Evolutionary conservation across 2,113 vertebrate genomes (phyloP).

Genomic region (Origma solitaria): DNA sequence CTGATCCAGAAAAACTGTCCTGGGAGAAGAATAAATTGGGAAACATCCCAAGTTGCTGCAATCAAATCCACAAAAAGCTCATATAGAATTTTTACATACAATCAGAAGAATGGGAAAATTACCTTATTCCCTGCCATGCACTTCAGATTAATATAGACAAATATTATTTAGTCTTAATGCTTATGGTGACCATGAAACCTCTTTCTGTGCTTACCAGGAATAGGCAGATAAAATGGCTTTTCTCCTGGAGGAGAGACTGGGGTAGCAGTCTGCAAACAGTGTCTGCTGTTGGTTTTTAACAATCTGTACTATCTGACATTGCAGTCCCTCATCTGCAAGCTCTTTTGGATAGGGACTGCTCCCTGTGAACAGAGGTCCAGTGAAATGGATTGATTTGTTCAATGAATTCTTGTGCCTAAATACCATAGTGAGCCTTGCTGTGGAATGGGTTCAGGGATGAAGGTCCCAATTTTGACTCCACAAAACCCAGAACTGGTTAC

Average conservation of each 20-base stretch:
- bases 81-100: slow-evolving; percentile 19
- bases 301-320: not conserved
- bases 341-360: not conserved
- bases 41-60: slow-evolving; percentile 29
- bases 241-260: not conserved
- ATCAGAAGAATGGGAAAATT: slow-evolving; percentile 39
- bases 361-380: not conserved
- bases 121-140: slow-evolving; percentile 32
- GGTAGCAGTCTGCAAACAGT: not conserved
- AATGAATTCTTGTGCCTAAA: not conserved
- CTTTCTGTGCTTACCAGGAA: not conserved
- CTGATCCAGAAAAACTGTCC: slow-evolving; percentile 25
- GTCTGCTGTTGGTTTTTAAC: not conserved
- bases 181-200: not conserved
- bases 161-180: slow-evolving; percentile 33
- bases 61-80: slow-evolving; percentile 27
- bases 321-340: not conserved
- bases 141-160: slow-evolving; percentile 46
- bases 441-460: not conserved
- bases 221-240: not conserved
- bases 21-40: slow-evolving; percentile 25
- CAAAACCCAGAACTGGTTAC: not conserved
- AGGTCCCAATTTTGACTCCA: not conserved
- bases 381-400: not conserved
- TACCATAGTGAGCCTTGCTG: not conserved